These are phyloP conservation scores for Anabas testudineus DNA, from an alignment of 2,797 vertebrate genomes.

Conservation along the genomic window DNA sequence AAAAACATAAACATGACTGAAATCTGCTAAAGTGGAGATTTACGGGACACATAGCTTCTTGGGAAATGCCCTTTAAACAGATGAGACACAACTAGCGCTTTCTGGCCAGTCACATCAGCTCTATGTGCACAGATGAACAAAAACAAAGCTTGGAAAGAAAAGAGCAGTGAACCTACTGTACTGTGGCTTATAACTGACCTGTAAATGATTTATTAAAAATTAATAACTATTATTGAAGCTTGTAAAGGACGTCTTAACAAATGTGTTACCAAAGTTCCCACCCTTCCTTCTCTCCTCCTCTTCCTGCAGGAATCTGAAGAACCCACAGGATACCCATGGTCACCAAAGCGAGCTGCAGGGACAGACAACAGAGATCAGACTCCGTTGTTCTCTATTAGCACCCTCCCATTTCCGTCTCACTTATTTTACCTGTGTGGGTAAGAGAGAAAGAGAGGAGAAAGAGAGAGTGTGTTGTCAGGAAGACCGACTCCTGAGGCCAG, in stretches of 20 bases:
- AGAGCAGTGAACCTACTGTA: too few relatives aligned
- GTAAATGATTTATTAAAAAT: neutral
- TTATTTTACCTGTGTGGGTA: conserved; percentile 18
- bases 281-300: conserved; percentile 27
- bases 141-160: too few relatives aligned
- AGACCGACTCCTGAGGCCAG: conserved; percentile 67
- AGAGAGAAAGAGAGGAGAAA: neutral
- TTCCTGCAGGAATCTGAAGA: conserved; percentile 75
- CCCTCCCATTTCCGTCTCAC: conserved; percentile 16
- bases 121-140: too few relatives aligned
- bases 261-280: neutral
- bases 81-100: too few relatives aligned
- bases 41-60: too few relatives aligned
- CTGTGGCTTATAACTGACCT: neutral
- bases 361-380: neutral
- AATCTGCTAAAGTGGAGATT: too few relatives aligned
- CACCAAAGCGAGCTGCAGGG: conserved; percentile 56
- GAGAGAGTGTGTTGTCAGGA: conserved; percentile 66
- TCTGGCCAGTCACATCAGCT: too few relatives aligned
- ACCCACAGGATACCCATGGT: conserved; percentile 70
- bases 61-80: too few relatives aligned
- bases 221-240: neutral
- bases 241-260: neutral
- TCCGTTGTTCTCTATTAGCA: conserved; percentile 12
- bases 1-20: too few relatives aligned